Evolutionary conservation across 2,113 vertebrate genomes (phyloP).

Genomic region (Platanista minor): DNA sequence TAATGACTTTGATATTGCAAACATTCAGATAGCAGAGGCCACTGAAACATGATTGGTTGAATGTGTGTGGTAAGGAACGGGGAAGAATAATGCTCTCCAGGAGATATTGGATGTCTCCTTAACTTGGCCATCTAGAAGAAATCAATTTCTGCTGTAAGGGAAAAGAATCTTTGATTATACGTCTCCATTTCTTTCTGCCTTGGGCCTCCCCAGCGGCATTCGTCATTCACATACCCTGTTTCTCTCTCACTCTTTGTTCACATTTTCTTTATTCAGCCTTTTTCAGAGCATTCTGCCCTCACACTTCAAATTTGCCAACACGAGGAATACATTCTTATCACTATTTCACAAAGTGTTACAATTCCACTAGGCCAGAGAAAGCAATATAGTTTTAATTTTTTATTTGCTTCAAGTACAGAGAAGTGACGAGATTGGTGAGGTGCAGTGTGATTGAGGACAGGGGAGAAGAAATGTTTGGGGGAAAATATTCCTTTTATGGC

Average conservation of each 20-base stretch:
- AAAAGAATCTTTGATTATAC: background rate
- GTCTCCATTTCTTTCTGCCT: background rate
- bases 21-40: background rate
- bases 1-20: background rate
- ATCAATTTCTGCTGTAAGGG: background rate
- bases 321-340: background rate
- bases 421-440: background rate
- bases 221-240: background rate
- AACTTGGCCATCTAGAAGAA: background rate
- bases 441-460: background rate
- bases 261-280: background rate
- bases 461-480: background rate
- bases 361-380: background rate
- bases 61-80: background rate
- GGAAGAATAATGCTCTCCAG: background rate
- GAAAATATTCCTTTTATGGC: background rate
- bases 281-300: background rate
- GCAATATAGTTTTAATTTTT: background rate
- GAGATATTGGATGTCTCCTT: fast-evolving
- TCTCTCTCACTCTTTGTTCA: background rate
- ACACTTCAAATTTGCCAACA: background rate
- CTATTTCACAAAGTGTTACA: background rate
- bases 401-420: background rate
- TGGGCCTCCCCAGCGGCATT: background rate
- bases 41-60: background rate